phyloP scores from a whole-genome alignment of 2,888 invertebrate genomes.

The Sphaeridia pumilis region DNA sequence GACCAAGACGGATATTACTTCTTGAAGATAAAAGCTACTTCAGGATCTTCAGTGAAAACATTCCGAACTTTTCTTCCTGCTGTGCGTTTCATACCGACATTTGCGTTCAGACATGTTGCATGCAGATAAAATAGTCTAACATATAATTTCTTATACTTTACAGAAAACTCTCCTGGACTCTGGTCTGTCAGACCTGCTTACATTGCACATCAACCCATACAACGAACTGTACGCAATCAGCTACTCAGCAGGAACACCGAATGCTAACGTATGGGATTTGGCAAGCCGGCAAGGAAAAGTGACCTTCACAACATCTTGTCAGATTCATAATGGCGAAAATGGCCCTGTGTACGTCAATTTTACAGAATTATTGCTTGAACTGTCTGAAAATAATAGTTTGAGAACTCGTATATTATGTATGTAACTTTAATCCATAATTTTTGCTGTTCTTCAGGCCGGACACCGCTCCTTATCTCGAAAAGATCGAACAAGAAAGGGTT shows the following conservation, averaged over 20 bases:
- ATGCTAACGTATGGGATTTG: constrained; percentile 47
- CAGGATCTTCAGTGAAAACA: constrained; percentile 55
- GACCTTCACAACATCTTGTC: constrained; percentile 62
- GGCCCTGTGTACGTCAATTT: constrained; percentile 58
- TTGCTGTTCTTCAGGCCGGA: constrained; percentile 57
- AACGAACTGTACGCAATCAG: constrained; percentile 54
- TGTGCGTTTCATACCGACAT: constrained; percentile 41
- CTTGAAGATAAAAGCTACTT: constrained; percentile 54
- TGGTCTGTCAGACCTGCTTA: constrained; percentile 63
- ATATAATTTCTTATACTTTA: constrained; percentile 25
- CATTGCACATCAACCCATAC: constrained; percentile 64
- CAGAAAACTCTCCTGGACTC: constrained; percentile 63
- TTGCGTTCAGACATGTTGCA: not conserved
- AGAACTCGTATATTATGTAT: no score
- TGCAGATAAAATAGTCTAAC: not conserved
- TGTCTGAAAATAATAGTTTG: no score
- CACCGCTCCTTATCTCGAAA: constrained; percentile 88
- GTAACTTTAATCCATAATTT: no score
- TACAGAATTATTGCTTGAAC: no score
- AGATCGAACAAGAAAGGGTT: constrained; percentile 79
- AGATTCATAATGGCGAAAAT: constrained; percentile 64
- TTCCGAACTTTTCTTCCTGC: constrained; percentile 72
- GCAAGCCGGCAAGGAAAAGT: constrained; percentile 45
- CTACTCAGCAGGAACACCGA: constrained; percentile 38
- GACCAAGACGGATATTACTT: constrained; percentile 61